Evolutionary conservation across 2,888 invertebrate genomes (phyloP).

Genomic region (Tipula lateralis): DNA sequence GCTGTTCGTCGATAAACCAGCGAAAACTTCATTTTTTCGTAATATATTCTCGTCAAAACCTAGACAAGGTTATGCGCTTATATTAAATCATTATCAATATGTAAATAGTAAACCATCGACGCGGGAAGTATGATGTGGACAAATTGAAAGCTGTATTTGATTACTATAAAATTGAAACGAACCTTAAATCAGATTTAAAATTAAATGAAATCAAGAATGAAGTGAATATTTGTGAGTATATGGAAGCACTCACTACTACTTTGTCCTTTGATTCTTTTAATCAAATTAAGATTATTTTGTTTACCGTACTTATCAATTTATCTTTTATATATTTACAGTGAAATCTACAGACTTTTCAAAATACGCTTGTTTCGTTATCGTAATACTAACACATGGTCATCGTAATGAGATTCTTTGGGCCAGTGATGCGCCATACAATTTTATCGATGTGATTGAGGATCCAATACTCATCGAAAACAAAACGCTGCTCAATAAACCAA

Average conservation of each 20-base stretch:
- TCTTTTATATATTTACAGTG: conserved; percentile 38
- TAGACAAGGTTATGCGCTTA: background rate
- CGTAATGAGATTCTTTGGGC: conserved; percentile 43
- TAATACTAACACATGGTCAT: conserved; percentile 45
- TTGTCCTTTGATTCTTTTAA: too few species aligned
- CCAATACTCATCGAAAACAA: conserved; percentile 43
- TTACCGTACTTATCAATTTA: too few species aligned
- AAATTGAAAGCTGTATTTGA: conserved; percentile 40
- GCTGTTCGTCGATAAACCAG: background rate
- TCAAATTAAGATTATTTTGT: too few species aligned
- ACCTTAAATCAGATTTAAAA: conserved; percentile 41
- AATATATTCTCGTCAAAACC: background rate
- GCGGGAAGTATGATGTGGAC: conserved; percentile 41
- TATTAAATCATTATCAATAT: background rate
- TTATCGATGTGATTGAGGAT: conserved; percentile 44
- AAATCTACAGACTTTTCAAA: conserved; percentile 41
- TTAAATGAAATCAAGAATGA: conserved; percentile 39
- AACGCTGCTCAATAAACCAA: conserved; percentile 43
- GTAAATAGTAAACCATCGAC: background rate
- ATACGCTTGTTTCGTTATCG: conserved; percentile 43
- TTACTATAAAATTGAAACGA: conserved; percentile 41
- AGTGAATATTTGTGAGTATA: conserved; percentile 42
- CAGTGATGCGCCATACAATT: conserved; percentile 41
- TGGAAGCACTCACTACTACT: too few species aligned
- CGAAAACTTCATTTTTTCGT: background rate